Evolutionary conservation across 2,888 invertebrate genomes (phyloP), one percentile per base, ranked within the genome.

Genomic region (Agrotis puta): DNA sequence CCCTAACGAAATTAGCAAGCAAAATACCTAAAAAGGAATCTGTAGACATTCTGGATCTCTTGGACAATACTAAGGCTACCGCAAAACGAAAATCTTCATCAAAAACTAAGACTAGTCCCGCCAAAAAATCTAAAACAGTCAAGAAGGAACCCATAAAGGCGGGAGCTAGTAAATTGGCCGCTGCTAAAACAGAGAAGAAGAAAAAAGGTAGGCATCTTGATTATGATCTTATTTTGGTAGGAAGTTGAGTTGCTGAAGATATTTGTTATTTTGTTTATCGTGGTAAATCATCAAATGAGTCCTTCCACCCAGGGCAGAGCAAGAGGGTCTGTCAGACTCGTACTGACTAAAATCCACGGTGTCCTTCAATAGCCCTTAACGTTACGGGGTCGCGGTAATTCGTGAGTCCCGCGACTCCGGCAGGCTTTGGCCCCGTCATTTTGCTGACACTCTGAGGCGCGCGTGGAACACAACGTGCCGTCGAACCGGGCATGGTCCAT

Each of bases 171-270:
- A 95, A 95, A 76, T 79, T 87, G 2, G 27, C 54, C 11, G 58
- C 87, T 0, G 48, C 81, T 3, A 93, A 93, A 70, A 86, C 90
- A 0, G 92, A 92, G 87, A 95, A 93, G 88, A 95, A 95, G 83
- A 95, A 95, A 70, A 96, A 95, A 95, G 95, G 95, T 96, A 95
- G 90, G 95, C 92, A 80, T 83, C 77, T 65, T 33, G 63, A 73
- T 75, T 67, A 39, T 16, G 2, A 47, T 47, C 7, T 57, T 75
- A 67, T 27, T 50, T 4, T 9, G 79, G 91, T 81, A 81, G 87
- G 7, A 2, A 75, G 82, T 71, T 13, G 82, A 86, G 87, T 85
- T 92, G 90, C 87, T 86, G 82, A 74, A 53, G 72, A 72, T 91
- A 13, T n/a, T n/a, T n/a, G n/a, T n/a, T n/a, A n/a, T n/a, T n/a